Evolutionary conservation across 2,888 invertebrate species (phyloP).

Genomic region (Drosophila testacea): DNA sequence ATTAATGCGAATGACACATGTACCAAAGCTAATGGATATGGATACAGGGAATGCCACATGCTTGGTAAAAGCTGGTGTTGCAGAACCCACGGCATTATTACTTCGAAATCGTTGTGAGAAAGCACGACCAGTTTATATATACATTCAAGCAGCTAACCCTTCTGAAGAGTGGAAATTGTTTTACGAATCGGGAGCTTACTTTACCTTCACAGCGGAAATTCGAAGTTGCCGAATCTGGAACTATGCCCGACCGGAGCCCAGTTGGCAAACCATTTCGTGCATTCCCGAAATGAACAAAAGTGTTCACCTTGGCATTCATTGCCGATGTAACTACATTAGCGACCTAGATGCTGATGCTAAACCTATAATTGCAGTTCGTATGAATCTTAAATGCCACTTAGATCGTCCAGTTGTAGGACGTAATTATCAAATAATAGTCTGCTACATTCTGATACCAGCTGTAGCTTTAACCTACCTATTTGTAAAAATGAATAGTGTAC

Average conservation of each 20-base stretch:
- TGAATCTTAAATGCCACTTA: conserved; percentile 53
- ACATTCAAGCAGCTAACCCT: conserved; percentile 31
- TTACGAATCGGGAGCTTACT: conserved; percentile 30
- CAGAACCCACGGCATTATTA: conserved; percentile 25
- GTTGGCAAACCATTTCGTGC: conserved; percentile 44
- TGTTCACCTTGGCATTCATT: conserved; percentile 39
- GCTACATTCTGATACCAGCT: conserved; percentile 15
- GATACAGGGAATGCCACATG: conserved; percentile 24
- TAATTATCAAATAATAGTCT: conserved; percentile 32
- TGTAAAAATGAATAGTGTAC: conserved; percentile 11
- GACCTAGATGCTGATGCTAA: conserved; percentile 49
- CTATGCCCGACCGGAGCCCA: conserved; percentile 51
- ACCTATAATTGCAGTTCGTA: conserved; percentile 38
- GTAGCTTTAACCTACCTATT: conserved; percentile 5
- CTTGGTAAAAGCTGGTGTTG: conserved; percentile 17
- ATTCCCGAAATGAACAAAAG: conserved; percentile 50
- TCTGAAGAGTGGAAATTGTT: conserved; percentile 10
- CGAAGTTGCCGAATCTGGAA: conserved; percentile 49
- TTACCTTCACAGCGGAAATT: conserved; percentile 46
- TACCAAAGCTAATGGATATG: conserved; percentile 42
- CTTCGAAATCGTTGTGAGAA: conserved; percentile 41
- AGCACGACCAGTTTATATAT: conserved; percentile 42
- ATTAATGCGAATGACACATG: conserved; percentile 36
- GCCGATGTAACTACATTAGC: conserved; percentile 46
- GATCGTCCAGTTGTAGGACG: conserved; percentile 34